Evolutionary conservation across 2,797 vertebrate genomes (phyloP).

Genomic region (Cryptoblepharus egeriae): DNA sequence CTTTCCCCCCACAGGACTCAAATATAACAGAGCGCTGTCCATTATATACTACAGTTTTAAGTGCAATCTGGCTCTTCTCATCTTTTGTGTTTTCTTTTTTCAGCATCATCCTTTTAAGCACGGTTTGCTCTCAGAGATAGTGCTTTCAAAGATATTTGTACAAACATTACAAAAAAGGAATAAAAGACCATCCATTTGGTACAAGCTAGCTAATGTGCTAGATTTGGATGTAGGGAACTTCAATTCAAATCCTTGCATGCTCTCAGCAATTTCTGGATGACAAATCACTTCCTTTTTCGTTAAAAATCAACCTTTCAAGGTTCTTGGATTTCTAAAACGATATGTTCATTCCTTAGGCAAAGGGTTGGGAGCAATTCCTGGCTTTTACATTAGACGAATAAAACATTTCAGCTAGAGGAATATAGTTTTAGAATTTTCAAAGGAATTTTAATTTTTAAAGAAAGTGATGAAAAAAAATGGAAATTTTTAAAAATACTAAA

Average conservation of each 20-base stretch:
- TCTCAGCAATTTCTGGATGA: neutral
- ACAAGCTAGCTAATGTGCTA: neutral
- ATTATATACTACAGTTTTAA: neutral
- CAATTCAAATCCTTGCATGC: neutral
- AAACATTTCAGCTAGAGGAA: neutral
- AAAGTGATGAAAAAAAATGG: constrained; percentile 21
- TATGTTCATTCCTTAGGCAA: neutral
- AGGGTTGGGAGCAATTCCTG: neutral
- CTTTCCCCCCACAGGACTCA: constrained; percentile 1
- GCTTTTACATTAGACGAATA: neutral
- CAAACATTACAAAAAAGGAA: neutral
- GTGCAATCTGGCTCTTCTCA: neutral
- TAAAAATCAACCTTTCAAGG: neutral
- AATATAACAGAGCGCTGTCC: neutral
- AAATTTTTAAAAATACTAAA: constrained; percentile 4
- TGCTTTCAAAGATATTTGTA: neutral
- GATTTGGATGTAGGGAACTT: neutral
- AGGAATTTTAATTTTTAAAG: neutral
- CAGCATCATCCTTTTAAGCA: neutral
- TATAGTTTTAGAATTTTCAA: neutral
- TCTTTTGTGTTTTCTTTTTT: neutral
- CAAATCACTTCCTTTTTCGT: neutral
- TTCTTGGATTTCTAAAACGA: neutral
- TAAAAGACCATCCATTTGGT: neutral
- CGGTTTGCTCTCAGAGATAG: neutral